Evolutionary conservation across 64 coral and sea anemone genomes (phyloP).

Genomic region (Exaiptasia diaphana): DNA sequence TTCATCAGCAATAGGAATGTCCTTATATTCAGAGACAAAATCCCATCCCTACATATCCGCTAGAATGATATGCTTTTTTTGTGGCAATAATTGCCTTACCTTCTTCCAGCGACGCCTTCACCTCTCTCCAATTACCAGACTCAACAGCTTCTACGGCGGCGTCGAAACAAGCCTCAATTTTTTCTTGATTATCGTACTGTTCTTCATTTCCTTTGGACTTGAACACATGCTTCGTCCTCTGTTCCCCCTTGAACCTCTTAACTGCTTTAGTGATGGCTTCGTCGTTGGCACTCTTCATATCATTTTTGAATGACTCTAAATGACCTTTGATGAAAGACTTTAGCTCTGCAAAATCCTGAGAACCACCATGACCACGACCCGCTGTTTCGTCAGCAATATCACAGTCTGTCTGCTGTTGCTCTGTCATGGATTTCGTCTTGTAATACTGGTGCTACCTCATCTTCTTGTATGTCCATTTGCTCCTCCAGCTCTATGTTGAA

Average conservation of each 20-base stretch:
- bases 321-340: background rate
- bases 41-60: conserved; percentile 12
- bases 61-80: conserved; percentile 27
- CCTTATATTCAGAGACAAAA: conserved; percentile 34
- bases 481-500: no score
- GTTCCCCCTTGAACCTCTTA: background rate
- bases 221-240: background rate
- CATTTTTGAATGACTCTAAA: background rate
- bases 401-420: no score
- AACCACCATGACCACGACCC: no score
- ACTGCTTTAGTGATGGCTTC: background rate
- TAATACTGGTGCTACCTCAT: no score
- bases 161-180: background rate
- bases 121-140: background rate
- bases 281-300: background rate
- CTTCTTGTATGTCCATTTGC: no score
- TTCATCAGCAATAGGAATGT: conserved; percentile 38
- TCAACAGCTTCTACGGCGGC: background rate
- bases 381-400: no score
- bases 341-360: background rate
- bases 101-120: background rate
- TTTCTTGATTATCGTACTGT: background rate
- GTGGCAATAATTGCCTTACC: background rate
- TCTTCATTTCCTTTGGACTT: background rate
- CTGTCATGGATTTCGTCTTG: no score